phyloP scores from a whole-genome alignment of 1,140 invertebrate species.

The Tetramorium alpestre region DNA sequence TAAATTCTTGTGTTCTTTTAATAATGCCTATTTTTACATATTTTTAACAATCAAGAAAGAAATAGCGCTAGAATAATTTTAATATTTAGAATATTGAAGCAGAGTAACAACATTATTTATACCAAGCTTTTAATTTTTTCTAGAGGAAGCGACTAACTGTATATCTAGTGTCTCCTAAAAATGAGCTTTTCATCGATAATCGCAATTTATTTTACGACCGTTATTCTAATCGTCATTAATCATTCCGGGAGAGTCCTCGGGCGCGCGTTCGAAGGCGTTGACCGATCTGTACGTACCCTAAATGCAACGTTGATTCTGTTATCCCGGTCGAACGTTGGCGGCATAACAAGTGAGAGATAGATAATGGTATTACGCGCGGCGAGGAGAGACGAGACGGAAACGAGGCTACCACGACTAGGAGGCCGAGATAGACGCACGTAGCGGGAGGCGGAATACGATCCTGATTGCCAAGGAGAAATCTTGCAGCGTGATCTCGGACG shows the following conservation, averaged over 20 bases:
- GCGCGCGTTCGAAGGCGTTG: slow-evolving; percentile 52
- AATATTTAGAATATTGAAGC: background rate
- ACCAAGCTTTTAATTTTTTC: background rate
- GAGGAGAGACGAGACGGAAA: slow-evolving; percentile 69
- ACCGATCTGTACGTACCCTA: slow-evolving; percentile 57
- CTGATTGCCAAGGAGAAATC: slow-evolving; percentile 76
- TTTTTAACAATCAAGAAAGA: background rate
- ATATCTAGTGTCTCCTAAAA: background rate
- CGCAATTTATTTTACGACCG: background rate
- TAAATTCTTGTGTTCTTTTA: background rate
- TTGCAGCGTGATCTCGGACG: slow-evolving; percentile 68
- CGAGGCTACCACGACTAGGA: slow-evolving; percentile 64
- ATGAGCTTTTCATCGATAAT: background rate
- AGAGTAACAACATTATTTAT: background rate
- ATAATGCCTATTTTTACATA: background rate
- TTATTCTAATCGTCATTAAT: slow-evolving; percentile 50
- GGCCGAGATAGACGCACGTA: slow-evolving; percentile 64
- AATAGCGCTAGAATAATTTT: background rate
- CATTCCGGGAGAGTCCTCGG: slow-evolving; percentile 36
- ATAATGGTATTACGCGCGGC: slow-evolving; percentile 68
- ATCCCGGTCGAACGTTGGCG: slow-evolving; percentile 53
- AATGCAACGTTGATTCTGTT: slow-evolving; percentile 64
- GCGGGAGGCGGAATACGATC: slow-evolving; percentile 74
- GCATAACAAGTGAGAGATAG: slow-evolving; percentile 65
- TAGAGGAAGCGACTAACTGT: background rate